These are phyloP conservation scores for Cyanoderma ruficeps DNA, from an alignment of 2,113 vertebrate species.

Conservation along the genomic window DNA sequence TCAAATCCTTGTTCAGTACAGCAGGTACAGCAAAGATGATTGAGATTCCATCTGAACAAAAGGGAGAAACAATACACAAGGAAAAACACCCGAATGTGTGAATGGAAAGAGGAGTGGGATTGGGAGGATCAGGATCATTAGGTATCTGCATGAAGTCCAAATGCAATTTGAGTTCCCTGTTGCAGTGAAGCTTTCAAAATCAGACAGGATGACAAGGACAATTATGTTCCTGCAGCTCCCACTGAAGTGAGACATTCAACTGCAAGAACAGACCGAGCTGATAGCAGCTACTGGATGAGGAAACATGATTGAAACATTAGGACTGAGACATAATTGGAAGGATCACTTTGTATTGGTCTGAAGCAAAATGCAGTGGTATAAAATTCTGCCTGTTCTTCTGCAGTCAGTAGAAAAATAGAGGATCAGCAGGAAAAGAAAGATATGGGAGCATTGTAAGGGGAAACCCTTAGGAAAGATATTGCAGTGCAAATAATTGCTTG, in stretches of 20 bases:
- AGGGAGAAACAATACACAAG: neutral
- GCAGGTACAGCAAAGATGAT: neutral
- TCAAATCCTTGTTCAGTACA: neutral
- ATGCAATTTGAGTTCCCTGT: neutral
- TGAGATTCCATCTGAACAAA: neutral
- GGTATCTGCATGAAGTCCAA: neutral
- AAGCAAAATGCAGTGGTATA: neutral
- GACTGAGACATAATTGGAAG: neutral
- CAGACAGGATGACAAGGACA: neutral
- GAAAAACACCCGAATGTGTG: neutral
- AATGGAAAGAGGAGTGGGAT: neutral
- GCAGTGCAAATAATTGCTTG: neutral
- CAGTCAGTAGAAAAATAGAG: neutral
- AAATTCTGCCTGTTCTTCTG: neutral
- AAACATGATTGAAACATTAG: neutral
- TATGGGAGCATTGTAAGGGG: neutral
- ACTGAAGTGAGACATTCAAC: neutral
- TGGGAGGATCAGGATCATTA: neutral
- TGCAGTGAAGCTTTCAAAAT: neutral
- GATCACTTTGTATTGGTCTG: neutral
- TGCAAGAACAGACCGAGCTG: neutral
- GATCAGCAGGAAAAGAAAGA: neutral
- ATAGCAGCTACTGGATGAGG: neutral
- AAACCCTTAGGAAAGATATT: neutral
- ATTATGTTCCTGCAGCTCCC: neutral